phyloP scores from a whole-genome alignment of 2,797 vertebrate species.

The Naso thynnoides region DNA sequence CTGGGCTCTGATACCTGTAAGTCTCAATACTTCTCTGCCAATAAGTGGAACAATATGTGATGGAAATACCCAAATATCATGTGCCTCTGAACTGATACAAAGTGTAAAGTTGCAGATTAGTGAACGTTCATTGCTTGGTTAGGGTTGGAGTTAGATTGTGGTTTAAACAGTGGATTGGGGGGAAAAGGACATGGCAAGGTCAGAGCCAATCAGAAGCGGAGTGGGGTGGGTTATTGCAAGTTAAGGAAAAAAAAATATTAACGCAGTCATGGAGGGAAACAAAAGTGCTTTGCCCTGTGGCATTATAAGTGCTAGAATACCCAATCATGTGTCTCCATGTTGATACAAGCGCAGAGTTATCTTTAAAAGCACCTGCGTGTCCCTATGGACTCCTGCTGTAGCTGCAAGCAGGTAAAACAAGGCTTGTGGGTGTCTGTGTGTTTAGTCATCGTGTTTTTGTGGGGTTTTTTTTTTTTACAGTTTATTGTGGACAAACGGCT shows the following conservation, averaged over 20 bases:
- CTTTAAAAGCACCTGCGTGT: neutral
- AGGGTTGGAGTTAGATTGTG: too few species aligned
- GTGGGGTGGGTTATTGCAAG: too few species aligned
- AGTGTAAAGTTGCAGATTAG: too few species aligned
- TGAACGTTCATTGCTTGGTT: too few species aligned
- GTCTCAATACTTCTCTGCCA: conserved; percentile 28
- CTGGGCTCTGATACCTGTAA: conserved; percentile 50
- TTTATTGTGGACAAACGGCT: neutral
- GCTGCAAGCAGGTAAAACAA: neutral
- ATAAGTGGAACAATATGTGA: conserved; percentile 1
- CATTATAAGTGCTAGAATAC: conserved; percentile 34
- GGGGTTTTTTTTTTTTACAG: neutral
- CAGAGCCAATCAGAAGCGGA: too few species aligned
- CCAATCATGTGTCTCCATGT: conserved; percentile 3
- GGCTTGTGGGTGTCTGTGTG: neutral
- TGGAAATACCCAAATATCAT: conserved; percentile 49
- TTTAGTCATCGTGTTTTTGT: neutral
- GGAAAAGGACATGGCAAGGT: too few species aligned
- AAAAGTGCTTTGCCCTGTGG: conserved; percentile 19
- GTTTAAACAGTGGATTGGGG: too few species aligned
- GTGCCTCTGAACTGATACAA: neutral
- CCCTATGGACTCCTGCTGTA: too few species aligned
- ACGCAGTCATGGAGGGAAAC: neutral
- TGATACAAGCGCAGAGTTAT: neutral
- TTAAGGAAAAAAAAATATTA: too few species aligned